Percentiles rank a stretch among this genome's conserved stretches.
These are phyloP conservation scores for Matsumurasca onukii DNA, from an alignment of 1,140 invertebrate genomes.

Conservation along the genomic window DNA sequence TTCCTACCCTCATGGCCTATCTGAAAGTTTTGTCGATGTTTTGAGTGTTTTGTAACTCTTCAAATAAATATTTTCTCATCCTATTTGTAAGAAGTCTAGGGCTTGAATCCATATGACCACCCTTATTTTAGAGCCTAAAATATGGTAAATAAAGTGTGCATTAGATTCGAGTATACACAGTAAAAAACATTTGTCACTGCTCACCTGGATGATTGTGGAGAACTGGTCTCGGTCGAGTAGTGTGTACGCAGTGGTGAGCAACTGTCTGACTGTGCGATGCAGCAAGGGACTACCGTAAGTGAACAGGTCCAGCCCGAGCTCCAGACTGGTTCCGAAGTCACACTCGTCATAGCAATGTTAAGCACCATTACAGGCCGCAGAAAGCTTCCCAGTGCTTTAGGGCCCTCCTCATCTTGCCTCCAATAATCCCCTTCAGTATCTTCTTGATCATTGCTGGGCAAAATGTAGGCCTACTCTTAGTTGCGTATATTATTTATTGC, in stretches of 20 bases:
- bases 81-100: not conserved
- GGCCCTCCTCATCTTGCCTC: slow-evolving; percentile 61
- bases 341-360: slow-evolving; percentile 90
- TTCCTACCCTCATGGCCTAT: not conserved
- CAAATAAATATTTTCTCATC: slow-evolving; percentile 12
- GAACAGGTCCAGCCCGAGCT: slow-evolving; percentile 85
- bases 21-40: no score
- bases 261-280: slow-evolving; percentile 61
- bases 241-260: slow-evolving; percentile 76
- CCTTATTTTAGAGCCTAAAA: no score
- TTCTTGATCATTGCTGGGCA: slow-evolving; percentile 69
- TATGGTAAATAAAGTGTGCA: no score
- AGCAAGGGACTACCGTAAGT: slow-evolving; percentile 68
- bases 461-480: no score
- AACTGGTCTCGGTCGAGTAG: slow-evolving; percentile 72
- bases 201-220: slow-evolving; percentile 65
- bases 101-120: not conserved
- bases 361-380: slow-evolving; percentile 75
- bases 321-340: slow-evolving; percentile 89
- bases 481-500: no score
- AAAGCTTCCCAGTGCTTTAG: slow-evolving; percentile 55
- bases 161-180: not conserved
- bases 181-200: slow-evolving; percentile 16
- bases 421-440: slow-evolving; percentile 60
- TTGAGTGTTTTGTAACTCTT: no score